phyloP scores from a whole-genome alignment of 2,797 vertebrate species.

The Bradypodion pumilum region DNA sequence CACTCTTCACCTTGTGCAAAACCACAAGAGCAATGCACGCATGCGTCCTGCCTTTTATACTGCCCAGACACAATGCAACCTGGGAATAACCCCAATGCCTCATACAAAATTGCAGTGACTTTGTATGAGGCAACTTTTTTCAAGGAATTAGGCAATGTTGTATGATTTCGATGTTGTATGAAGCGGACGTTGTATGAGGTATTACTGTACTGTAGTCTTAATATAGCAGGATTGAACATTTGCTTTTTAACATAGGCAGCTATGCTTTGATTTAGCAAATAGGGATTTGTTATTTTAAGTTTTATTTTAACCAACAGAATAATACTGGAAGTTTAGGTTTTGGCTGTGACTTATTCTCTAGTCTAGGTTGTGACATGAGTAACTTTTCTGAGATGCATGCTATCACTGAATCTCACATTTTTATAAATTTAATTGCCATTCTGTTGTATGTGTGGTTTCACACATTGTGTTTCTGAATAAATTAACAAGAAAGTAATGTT shows the following conservation, averaged over 20 bases:
- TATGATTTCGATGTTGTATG: too few species aligned
- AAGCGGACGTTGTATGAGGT: too few species aligned
- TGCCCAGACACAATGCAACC: too few species aligned
- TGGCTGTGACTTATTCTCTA: slow-evolving; percentile 27
- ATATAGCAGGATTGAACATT: neutral
- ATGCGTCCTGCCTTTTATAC: too few species aligned
- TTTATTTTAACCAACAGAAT: neutral
- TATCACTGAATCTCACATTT: slow-evolving; percentile 73
- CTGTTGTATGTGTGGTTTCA: slow-evolving; percentile 79
- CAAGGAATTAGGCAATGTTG: too few species aligned
- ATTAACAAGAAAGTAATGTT: slow-evolving; percentile 51
- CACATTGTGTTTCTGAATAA: slow-evolving; percentile 75
- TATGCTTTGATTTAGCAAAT: neutral
- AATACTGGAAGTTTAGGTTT: neutral
- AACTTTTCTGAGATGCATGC: slow-evolving; percentile 64
- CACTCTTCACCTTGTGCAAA: too few species aligned
- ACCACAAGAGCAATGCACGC: too few species aligned
- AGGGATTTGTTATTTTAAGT: rapidly evolving
- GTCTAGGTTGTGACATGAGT: slow-evolving; percentile 41
- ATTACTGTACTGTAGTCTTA: too few species aligned
- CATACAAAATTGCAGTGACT: too few species aligned
- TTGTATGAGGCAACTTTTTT: too few species aligned
- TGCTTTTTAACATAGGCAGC: slow-evolving; percentile 21
- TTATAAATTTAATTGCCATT: slow-evolving; percentile 81
- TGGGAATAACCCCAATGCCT: too few species aligned